phyloP scores from a whole-genome alignment of 92 coral and sea anemone genomes.

The Virgularia gustaviana region DNA sequence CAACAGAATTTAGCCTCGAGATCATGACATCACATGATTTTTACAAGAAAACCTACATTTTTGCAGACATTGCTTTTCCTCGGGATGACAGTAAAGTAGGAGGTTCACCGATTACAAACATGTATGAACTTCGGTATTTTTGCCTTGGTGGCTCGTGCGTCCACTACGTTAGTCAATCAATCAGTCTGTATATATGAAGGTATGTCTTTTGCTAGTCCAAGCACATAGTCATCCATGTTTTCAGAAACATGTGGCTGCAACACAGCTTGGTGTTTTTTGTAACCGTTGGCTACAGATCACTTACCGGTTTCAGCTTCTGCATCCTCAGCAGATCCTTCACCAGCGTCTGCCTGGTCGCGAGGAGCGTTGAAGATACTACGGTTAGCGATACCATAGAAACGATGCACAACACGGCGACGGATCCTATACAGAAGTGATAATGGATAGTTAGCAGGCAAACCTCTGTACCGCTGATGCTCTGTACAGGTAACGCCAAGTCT shows the following conservation, averaged over 20 bases:
- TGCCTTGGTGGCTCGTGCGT: too few species aligned
- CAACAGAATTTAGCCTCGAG: too few species aligned
- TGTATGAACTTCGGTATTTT: not conserved
- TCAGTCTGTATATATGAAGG: too few species aligned
- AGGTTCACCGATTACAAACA: not conserved
- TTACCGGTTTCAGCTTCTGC: slow-evolving; percentile 54
- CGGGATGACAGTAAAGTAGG: not conserved
- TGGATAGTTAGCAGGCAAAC: not conserved
- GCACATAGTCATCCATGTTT: not conserved
- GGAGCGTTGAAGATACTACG: slow-evolving; percentile 60
- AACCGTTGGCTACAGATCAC: not conserved
- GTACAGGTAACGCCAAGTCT: too few species aligned
- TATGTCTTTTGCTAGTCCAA: not conserved
- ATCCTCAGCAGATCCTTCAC: slow-evolving; percentile 41
- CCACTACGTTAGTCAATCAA: too few species aligned
- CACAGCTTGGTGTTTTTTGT: not conserved
- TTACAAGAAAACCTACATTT: not conserved
- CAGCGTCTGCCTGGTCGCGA: slow-evolving; percentile 33
- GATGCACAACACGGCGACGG: slow-evolving; percentile 94
- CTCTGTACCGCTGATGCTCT: not conserved
- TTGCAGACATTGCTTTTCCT: not conserved
- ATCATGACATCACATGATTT: too few species aligned
- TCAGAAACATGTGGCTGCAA: too few species aligned
- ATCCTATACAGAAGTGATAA: slow-evolving; percentile 50
- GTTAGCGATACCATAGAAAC: slow-evolving; percentile 85